Percentiles rank a stretch among this genome's conserved stretches.
Conservation (phyloP, 2,797 vertebrate genomes). For the Threskiornis aethiopicus region DNA sequence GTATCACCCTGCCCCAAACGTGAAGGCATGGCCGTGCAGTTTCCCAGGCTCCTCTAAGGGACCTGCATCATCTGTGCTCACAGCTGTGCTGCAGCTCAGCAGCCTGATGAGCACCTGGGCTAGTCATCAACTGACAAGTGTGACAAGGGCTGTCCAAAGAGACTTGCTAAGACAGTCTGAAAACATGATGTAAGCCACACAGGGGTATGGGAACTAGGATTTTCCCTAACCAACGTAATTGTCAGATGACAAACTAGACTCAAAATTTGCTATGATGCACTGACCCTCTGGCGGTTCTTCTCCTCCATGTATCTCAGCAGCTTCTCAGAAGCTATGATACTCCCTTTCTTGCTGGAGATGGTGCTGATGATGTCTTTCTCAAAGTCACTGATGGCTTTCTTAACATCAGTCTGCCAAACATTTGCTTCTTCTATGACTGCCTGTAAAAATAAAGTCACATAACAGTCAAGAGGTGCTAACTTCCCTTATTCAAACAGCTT, state of each 20-base stretch:
- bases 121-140: too few relatives aligned
- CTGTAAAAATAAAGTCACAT: slow-evolving; percentile 38
- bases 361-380: slow-evolving; percentile 72
- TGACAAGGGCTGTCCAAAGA: neutral
- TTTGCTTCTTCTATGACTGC: slow-evolving; percentile 78
- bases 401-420: slow-evolving; percentile 69
- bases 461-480: neutral
- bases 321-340: slow-evolving; percentile 71
- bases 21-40: neutral
- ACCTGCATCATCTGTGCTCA: neutral
- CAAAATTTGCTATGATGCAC: neutral
- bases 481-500: neutral
- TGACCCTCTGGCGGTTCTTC: slow-evolving; percentile 74
- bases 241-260: neutral
- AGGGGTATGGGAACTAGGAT: neutral
- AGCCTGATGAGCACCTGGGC: neutral
- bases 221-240: neutral
- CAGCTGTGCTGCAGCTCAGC: neutral
- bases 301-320: slow-evolving; percentile 78
- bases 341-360: slow-evolving; percentile 68
- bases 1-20: neutral
- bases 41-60: neutral
- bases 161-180: neutral
- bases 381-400: slow-evolving; percentile 74
- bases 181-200: neutral